Base-by-base conservation (phyloP, 30 jellyfish, hydroid and myxozoan genomes). In the Phacellophora camtschatica region DNA sequence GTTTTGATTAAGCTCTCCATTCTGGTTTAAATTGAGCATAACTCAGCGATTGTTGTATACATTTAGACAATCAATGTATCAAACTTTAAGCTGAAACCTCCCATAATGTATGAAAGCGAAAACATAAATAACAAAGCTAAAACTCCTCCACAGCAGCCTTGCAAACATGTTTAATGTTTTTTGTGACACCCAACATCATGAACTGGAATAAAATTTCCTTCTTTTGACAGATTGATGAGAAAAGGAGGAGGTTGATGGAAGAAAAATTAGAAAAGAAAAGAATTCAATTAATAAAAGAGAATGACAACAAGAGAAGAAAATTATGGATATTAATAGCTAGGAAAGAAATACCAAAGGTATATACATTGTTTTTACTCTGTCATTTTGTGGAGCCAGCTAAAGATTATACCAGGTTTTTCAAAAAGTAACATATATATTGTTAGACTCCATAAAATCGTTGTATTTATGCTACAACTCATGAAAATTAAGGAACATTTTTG, bases 341-440 rank as follows among this genome's bases (percentile, higher is more conserved):
- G 23, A 93, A 93, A 30, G 99, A 93, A 67, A 85, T 93, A 24
- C 99, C 99, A 35, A 93, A 93, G 85, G 99, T 93, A 72, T n/a
- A n/a, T n/a, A n/a, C n/a, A n/a, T n/a, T n/a, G n/a, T n/a, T n/a
- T n/a, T n/a, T n/a, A n/a, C n/a, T n/a, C n/a, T n/a, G n/a, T n/a
- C n/a, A n/a, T n/a, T n/a, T n/a, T n/a, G n/a, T n/a, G n/a, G n/a
- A n/a, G n/a, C n/a, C n/a, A n/a, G n/a, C n/a, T n/a, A n/a, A n/a
- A n/a, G n/a, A n/a, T n/a, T n/a, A n/a, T n/a, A n/a, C n/a, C n/a
- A n/a, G n/a, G n/a, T n/a, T n/a, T n/a, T n/a, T n/a, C n/a, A n/a
- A n/a, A n/a, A n/a, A n/a, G n/a, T n/a, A n/a, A n/a, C n/a, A n/a
- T n/a, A n/a, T n/a, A n/a, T n/a, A n/a, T n/a, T n/a, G n/a, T n/a